phyloP scores from a whole-genome alignment of 2,113 vertebrate species.

The Arizona elegans region DNA sequence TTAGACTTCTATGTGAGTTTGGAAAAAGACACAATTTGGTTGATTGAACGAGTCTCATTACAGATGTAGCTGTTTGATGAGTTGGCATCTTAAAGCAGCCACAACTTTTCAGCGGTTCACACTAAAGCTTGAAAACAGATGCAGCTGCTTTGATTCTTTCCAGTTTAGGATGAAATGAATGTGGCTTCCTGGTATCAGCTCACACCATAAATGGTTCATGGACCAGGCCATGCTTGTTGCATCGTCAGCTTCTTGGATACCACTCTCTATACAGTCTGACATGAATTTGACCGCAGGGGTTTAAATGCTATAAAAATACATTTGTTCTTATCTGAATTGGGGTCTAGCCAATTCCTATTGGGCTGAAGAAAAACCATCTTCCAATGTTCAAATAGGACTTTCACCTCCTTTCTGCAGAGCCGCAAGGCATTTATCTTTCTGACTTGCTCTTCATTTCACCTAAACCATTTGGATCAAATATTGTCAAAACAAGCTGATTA shows the following conservation, averaged over 20 bases:
- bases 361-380: background rate
- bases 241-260: background rate
- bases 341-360: conserved; percentile 4
- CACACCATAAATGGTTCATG: background rate
- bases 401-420: background rate
- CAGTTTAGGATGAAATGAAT: background rate
- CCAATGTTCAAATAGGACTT: background rate
- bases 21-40: too few species aligned
- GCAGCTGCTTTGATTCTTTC: too few species aligned
- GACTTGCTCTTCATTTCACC: conserved; percentile 43
- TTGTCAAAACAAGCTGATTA: conserved; percentile 56
- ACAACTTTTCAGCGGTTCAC: too few species aligned
- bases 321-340: background rate
- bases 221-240: background rate
- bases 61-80: too few species aligned
- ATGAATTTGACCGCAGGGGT: background rate
- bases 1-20: too few species aligned
- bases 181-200: background rate
- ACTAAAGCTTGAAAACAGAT: too few species aligned
- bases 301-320: background rate
- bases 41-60: too few species aligned
- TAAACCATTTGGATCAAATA: conserved; percentile 34
- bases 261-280: background rate
- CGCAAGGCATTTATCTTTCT: background rate
- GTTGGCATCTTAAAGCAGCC: too few species aligned